Percentiles rank a stretch among this genome's conserved stretches.
Evolutionary conservation across 1,140 invertebrate species (phyloP).

Genomic region (Brachystomella parvula): DNA sequence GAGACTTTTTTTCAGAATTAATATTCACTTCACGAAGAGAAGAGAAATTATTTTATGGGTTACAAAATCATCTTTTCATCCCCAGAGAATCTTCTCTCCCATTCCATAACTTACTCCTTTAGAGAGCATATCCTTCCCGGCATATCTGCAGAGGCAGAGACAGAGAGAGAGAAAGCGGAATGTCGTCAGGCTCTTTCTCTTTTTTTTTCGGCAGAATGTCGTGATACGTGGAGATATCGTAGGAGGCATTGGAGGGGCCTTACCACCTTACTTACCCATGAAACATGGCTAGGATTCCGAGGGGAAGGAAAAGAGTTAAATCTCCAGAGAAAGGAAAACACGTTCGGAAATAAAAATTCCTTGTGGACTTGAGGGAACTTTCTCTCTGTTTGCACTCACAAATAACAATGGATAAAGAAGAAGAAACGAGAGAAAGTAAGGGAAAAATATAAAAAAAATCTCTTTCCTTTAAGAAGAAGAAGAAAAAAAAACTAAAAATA

Average conservation of each 20-base stretch:
- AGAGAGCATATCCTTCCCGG: neutral
- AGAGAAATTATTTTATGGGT: constrained; percentile 31
- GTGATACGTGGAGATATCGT: too few relatives aligned
- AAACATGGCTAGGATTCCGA: neutral
- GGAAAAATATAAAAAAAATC: neutral
- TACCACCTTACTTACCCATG: too few relatives aligned
- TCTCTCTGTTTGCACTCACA: constrained; percentile 13
- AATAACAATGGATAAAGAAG: too few relatives aligned
- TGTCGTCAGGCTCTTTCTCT: too few relatives aligned
- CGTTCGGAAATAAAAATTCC: constrained; percentile 19
- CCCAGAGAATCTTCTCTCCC: constrained; percentile 17
- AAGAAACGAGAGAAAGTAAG: too few relatives aligned
- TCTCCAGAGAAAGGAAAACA: constrained; percentile 5
- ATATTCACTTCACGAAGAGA: constrained; percentile 22
- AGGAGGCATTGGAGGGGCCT: too few relatives aligned
- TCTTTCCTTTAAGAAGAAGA: neutral
- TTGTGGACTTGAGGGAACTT: constrained; percentile 1
- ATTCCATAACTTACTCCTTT: neutral
- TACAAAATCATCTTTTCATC: constrained; percentile 28
- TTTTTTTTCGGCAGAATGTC: too few relatives aligned
- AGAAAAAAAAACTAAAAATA: too few relatives aligned
- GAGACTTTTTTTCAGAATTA: constrained; percentile 18
- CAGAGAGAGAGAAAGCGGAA: too few relatives aligned
- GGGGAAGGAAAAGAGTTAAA: neutral
- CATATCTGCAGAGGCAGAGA: neutral